A percentile compares a stretch with the other conserved stretches of the same genome.
Evolutionary conservation across 2,113 vertebrate species (phyloP).

Genomic region (Dissostichus mawsoni): DNA sequence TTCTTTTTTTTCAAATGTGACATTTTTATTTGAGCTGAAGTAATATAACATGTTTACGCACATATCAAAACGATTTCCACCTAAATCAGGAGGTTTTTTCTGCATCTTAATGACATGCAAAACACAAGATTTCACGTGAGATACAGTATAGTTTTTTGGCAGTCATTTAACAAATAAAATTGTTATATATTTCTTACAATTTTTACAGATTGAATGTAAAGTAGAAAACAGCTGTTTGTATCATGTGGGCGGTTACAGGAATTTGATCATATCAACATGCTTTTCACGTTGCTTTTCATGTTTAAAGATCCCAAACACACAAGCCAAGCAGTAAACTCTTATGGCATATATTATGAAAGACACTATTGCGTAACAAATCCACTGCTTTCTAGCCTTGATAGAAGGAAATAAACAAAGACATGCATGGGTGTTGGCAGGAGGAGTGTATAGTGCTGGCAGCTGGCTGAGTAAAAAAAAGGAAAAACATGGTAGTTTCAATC

Average conservation of each 20-base stretch:
- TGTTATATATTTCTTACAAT: background rate
- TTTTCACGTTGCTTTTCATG: slow-evolving; percentile 40
- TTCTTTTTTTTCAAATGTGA: background rate
- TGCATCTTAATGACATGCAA: background rate
- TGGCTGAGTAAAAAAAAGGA: background rate
- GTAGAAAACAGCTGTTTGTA: background rate
- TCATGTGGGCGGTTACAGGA: background rate
- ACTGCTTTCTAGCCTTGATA: slow-evolving; percentile 1
- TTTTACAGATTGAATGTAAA: background rate
- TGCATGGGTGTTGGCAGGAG: background rate
- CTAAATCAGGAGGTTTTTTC: background rate
- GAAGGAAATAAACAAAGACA: slow-evolving; percentile 14
- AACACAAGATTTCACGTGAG: too few species aligned
- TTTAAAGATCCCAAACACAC: background rate
- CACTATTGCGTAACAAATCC: slow-evolving; percentile 15
- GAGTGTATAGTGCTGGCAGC: background rate
- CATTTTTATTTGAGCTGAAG: background rate
- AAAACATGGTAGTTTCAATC: background rate
- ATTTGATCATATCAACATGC: background rate
- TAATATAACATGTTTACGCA: background rate
- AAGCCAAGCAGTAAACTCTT: background rate
- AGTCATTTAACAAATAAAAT: too few species aligned
- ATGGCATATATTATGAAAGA: background rate
- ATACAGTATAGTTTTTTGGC: background rate
- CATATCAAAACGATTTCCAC: background rate